A percentile compares a stretch with the other conserved stretches of the same genome.
Conservation (phyloP, 2,113 vertebrate genomes). For the Puma concolor region DNA sequence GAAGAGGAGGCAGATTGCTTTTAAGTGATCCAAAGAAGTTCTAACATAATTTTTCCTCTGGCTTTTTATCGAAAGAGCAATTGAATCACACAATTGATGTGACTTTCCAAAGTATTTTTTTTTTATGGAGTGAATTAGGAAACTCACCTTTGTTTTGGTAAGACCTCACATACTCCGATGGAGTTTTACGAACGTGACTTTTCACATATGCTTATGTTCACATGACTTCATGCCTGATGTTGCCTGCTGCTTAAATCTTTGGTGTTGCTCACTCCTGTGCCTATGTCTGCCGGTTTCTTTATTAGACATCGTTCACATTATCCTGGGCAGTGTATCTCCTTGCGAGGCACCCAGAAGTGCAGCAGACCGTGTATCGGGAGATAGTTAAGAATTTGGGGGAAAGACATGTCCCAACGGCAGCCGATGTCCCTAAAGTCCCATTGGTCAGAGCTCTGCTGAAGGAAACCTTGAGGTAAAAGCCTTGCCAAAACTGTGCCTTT, state of each 20-base stretch:
- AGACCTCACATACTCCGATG: accelerated
- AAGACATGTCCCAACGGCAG: constrained; percentile 85
- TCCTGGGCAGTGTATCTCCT: constrained; percentile 93
- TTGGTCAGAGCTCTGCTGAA: constrained; percentile 94
- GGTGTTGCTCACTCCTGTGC: neutral
- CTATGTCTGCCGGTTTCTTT: neutral
- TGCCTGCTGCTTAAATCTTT: neutral
- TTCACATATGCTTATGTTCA: accelerated
- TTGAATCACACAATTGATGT: neutral
- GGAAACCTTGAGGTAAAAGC: constrained; percentile 92
- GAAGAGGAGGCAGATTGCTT: neutral
- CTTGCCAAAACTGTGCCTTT: neutral
- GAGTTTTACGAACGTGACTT: neutral
- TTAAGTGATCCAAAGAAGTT: neutral
- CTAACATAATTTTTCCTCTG: neutral
- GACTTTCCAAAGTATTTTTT: neutral
- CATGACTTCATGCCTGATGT: accelerated
- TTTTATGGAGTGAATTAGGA: neutral
- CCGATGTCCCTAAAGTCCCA: constrained; percentile 89
- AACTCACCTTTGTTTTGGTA: neutral
- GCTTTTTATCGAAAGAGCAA: neutral
- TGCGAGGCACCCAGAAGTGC: constrained; percentile 89
- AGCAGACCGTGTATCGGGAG: constrained; percentile 90
- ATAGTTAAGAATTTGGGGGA: constrained; percentile 87
- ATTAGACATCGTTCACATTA: constrained; percentile 93